These are phyloP conservation scores for Seira ritae DNA, from an alignment of 2,888 invertebrate species.

Conservation along the genomic window DNA sequence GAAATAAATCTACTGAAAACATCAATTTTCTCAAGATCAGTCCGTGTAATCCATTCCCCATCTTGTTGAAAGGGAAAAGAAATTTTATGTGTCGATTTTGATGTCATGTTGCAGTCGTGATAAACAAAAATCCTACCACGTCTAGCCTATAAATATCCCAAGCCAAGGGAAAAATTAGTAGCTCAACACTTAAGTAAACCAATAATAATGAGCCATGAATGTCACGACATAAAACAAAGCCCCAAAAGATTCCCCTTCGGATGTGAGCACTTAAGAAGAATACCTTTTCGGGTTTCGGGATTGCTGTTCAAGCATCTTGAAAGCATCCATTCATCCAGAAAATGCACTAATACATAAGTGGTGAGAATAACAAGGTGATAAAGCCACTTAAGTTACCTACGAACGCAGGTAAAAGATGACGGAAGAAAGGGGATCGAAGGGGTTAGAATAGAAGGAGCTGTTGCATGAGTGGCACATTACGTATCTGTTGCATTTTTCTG, in stretches of 20 bases:
- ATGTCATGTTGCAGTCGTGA: neutral
- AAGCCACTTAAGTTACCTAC: constrained; percentile 51
- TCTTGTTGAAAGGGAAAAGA: neutral
- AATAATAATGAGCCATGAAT: too few relatives aligned
- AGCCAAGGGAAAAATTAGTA: too few relatives aligned
- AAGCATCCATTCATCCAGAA: constrained; percentile 22
- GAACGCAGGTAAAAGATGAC: constrained; percentile 50
- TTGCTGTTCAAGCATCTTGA: constrained; percentile 12
- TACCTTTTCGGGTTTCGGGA: too few relatives aligned
- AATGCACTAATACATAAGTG: constrained; percentile 54
- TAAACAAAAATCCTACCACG: neutral
- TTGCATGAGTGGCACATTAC: constrained; percentile 27
- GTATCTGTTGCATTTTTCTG: constrained; percentile 34
- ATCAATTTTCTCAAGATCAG: too few relatives aligned
- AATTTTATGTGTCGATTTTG: neutral
- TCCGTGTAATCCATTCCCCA: neutral
- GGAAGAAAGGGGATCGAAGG: neutral
- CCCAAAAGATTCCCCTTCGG: neutral
- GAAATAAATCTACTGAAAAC: too few relatives aligned
- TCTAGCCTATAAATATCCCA: too few relatives aligned
- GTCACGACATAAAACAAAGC: too few relatives aligned
- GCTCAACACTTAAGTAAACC: too few relatives aligned
- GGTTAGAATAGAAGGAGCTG: neutral
- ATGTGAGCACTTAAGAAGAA: neutral
- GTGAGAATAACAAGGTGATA: constrained; percentile 61